These are phyloP conservation scores for Acrocephalus kingi DNA, from an alignment of 2,113 vertebrate genomes.

Conservation along the genomic window DNA sequence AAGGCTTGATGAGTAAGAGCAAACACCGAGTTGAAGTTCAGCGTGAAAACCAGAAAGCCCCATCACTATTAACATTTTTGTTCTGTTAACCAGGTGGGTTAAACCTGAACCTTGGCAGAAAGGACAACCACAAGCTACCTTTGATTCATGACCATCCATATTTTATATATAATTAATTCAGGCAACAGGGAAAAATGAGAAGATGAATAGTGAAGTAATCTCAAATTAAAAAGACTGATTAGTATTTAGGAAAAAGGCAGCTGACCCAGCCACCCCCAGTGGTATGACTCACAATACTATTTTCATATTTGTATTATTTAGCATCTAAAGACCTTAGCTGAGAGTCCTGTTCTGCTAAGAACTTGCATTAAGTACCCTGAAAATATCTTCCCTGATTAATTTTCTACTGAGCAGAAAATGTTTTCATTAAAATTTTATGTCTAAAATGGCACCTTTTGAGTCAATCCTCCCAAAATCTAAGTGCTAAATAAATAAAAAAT, in stretches of 20 bases:
- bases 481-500: background rate
- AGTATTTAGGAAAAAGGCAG: constrained; percentile 35
- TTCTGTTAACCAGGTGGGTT: background rate
- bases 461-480: background rate
- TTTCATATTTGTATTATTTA: constrained; percentile 49
- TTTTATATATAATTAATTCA: background rate
- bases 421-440: background rate
- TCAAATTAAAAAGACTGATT: constrained; percentile 40
- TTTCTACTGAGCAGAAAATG: background rate
- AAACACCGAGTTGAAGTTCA: background rate
- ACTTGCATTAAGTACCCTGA: background rate
- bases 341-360: constrained; percentile 4
- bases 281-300: constrained; percentile 24
- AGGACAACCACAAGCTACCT: background rate
- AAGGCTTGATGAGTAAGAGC: background rate
- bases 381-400: background rate
- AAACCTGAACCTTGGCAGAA: background rate
- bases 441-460: background rate
- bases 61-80: background rate
- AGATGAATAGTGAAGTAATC: constrained; percentile 4
- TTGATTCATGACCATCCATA: background rate
- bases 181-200: background rate
- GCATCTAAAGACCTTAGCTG: constrained; percentile 4
- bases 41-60: background rate
- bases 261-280: constrained; percentile 14